phyloP scores from a whole-genome alignment of 2,113 vertebrate species.

The Taxidea taxus region DNA sequence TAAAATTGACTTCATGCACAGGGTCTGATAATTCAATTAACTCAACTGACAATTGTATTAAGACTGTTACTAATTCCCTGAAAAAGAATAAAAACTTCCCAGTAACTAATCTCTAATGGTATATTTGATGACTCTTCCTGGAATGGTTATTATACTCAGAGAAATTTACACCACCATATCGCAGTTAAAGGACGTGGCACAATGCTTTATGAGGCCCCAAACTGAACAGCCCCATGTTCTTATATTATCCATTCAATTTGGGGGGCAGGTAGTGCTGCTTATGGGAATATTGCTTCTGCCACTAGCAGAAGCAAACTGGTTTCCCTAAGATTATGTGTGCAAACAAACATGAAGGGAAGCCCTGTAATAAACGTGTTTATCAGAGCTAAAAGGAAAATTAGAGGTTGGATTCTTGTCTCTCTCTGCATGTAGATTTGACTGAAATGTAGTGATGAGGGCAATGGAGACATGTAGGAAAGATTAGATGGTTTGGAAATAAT shows the following conservation, averaged over 20 bases:
- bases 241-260: neutral
- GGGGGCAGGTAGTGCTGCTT: neutral
- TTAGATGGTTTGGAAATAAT: conserved; percentile 57
- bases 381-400: conserved; percentile 46
- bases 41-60: conserved; percentile 6
- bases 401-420: conserved; percentile 3
- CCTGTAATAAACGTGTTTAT: conserved; percentile 10
- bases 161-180: neutral
- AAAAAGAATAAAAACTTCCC: neutral
- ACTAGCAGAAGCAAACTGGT: neutral
- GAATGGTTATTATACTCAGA: conserved; percentile 16
- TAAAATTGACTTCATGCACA: conserved; percentile 31
- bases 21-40: conserved; percentile 30
- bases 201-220: neutral
- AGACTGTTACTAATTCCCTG: neutral
- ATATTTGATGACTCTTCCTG: conserved; percentile 14
- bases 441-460: neutral
- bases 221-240: neutral
- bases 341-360: conserved; percentile 25
- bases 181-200: neutral
- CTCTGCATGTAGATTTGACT: conserved; percentile 3
- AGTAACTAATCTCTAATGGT: neutral
- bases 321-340: neutral
- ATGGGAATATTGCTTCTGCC: neutral
- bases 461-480: neutral